Evolutionary conservation across 53 echinoderm and acorn worm genomes (phyloP).

Genomic region (Hippasteria phrygiana): DNA sequence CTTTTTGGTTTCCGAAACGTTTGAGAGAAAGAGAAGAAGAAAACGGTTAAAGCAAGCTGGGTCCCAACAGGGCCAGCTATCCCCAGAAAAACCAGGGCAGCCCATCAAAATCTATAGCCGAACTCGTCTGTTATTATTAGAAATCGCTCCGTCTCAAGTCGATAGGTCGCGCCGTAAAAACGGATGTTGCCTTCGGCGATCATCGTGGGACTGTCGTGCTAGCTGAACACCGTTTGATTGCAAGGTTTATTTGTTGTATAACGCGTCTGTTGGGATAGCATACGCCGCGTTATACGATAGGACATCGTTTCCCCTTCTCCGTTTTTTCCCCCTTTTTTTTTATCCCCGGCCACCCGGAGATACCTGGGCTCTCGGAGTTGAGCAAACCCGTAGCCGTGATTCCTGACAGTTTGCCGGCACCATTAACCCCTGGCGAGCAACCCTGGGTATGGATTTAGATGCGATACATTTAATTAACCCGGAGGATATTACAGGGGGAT

Average conservation of each 20-base stretch:
- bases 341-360: background rate
- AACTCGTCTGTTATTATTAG: conserved; percentile 54
- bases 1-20: too few species aligned
- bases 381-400: conserved; percentile 26
- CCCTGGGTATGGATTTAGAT: conserved; percentile 25
- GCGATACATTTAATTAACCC: conserved; percentile 55
- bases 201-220: background rate
- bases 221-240: conserved; percentile 12
- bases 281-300: background rate
- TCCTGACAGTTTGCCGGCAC: conserved; percentile 57
- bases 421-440: conserved; percentile 1
- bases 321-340: background rate
- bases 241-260: background rate
- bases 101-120: background rate
- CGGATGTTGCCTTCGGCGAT: conserved; percentile 46
- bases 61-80: background rate
- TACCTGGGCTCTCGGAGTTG: conserved; percentile 4
- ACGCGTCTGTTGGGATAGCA: background rate
- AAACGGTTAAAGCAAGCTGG: background rate
- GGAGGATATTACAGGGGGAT: conserved; percentile 16
- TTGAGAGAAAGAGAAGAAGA: background rate
- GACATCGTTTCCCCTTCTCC: background rate
- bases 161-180: conserved; percentile 27
- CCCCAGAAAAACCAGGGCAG: conserved; percentile 42
- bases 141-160: conserved; percentile 49